Conservation (phyloP, 2,113 vertebrate genomes). For the Hemichromis elongatus region DNA sequence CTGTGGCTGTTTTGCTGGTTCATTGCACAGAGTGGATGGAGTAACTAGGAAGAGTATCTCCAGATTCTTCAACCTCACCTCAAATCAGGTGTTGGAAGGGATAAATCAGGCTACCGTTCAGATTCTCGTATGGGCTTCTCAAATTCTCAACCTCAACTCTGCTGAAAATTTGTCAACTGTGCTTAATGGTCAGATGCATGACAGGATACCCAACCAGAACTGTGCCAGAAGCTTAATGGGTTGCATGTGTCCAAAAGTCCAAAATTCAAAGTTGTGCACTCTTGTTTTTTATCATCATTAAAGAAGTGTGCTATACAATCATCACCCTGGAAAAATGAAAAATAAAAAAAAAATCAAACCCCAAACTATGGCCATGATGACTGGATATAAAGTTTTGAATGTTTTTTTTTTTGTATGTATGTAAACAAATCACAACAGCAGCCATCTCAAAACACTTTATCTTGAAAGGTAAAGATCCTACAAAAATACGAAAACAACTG, state of each 20-base stretch:
- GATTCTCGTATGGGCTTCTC: neutral
- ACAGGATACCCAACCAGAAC: neutral
- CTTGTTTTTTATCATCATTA: neutral
- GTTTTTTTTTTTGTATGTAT: neutral
- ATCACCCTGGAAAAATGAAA: neutral
- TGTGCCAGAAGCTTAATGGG: neutral
- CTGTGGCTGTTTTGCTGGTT: too few species aligned
- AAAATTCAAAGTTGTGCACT: neutral
- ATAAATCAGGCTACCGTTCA: neutral
- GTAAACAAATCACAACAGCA: neutral
- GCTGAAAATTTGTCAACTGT: neutral
- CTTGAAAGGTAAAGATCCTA: neutral
- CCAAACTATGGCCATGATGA: neutral
- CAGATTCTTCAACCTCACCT: neutral
- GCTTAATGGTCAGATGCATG: neutral
- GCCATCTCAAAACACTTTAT: neutral
- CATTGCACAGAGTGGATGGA: too few species aligned
- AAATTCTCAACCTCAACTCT: neutral
- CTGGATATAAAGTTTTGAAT: neutral
- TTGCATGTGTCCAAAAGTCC: neutral
- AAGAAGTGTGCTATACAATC: neutral
- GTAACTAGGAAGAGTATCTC: neutral
- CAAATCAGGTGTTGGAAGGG: neutral
- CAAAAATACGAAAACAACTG: neutral
- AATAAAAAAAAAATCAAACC: fast-evolving